These are phyloP conservation scores for Anguilla rostrata DNA, from an alignment of 2,113 vertebrate genomes.

Conservation along the genomic window DNA sequence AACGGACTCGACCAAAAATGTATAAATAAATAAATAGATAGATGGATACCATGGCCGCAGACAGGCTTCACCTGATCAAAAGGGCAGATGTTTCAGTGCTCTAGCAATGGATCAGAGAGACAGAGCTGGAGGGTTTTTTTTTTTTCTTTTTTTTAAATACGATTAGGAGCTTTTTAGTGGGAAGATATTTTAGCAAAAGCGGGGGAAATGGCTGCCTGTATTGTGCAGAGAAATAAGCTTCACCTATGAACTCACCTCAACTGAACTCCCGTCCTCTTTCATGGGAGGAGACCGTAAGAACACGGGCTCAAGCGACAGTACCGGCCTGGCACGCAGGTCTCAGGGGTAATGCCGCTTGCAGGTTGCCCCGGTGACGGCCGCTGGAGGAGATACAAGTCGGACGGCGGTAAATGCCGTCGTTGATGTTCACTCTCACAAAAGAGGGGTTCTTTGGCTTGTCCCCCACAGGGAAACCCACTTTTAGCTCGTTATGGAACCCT, in stretches of 20 bases:
- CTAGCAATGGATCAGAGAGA: background rate
- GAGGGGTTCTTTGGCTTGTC: too few species aligned
- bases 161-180: background rate
- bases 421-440: too few species aligned
- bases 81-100: background rate
- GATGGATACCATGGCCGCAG: background rate
- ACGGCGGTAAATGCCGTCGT: too few species aligned
- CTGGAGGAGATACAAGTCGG: too few species aligned
- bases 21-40: conserved; percentile 20
- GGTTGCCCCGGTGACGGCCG: too few species aligned
- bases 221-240: too few species aligned
- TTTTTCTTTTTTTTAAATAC: too few species aligned
- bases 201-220: background rate
- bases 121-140: background rate
- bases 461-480: too few species aligned
- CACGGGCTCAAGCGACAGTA: too few species aligned
- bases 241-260: background rate
- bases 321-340: too few species aligned
- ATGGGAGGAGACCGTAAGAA: background rate
- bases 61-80: background rate
- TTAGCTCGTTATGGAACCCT: too few species aligned
- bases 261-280: background rate
- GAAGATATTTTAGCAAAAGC: background rate
- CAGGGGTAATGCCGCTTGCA: too few species aligned
- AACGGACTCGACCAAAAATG: conserved; percentile 32